Evolutionary conservation across 2,113 vertebrate species (phyloP).

Genomic region (Crotophaga sulcirostris): DNA sequence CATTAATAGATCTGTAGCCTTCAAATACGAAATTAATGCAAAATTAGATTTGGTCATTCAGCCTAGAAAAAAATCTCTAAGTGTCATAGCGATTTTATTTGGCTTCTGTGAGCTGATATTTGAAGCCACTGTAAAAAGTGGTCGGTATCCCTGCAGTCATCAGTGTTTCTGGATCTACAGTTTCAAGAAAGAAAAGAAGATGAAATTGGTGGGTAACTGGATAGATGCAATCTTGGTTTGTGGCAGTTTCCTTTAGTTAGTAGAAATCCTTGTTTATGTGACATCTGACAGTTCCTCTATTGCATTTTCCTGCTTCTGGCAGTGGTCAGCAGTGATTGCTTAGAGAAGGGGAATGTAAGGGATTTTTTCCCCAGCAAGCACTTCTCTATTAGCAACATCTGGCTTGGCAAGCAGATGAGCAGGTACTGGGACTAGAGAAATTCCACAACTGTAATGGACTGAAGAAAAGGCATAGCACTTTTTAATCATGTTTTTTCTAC

Average conservation of each 20-base stretch:
- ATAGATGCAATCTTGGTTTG: not conserved
- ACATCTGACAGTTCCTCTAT: not conserved
- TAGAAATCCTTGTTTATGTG: not conserved
- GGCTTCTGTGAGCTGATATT: not conserved
- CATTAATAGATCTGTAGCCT: not conserved
- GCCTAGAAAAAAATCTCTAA: not conserved
- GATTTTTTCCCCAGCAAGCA: not conserved
- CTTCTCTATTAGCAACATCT: not conserved
- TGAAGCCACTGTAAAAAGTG: not conserved
- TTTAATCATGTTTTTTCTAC: not conserved
- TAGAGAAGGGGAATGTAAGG: not conserved
- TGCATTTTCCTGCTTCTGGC: not conserved
- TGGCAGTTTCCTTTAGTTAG: not conserved
- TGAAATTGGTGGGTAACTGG: not conserved
- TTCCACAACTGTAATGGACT: fast-evolving
- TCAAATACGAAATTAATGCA: not conserved
- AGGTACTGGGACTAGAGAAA: not conserved
- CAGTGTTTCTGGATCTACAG: not conserved
- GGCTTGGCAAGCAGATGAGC: not conserved
- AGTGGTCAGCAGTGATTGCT: not conserved
- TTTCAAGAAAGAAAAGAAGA: not conserved
- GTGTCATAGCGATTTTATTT: not conserved
- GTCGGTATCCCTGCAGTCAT: not conserved
- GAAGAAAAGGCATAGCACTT: not conserved
- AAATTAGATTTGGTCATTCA: not conserved